Evolutionary conservation across 2,888 invertebrate species (phyloP).

Genomic region (Cantharis lateralis): DNA sequence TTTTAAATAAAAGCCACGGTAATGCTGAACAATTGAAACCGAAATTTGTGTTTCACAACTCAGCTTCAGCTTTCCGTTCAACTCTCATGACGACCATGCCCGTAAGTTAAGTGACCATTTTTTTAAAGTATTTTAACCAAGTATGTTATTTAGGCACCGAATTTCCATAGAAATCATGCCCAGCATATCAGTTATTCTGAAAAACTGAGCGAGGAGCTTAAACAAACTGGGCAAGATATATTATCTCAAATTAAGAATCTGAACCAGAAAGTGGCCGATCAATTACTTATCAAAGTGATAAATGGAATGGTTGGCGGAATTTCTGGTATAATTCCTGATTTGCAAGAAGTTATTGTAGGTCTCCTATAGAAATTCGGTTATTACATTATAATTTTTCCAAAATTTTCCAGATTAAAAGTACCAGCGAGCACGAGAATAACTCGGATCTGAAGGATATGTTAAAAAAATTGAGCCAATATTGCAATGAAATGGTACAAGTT

Average conservation of each 20-base stretch:
- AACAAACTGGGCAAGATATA: not conserved
- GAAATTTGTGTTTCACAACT: no score
- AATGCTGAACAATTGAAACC: no score
- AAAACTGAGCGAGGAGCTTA: not conserved
- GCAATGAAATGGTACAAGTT: not conserved
- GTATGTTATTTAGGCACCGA: constrained; percentile 49
- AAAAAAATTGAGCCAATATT: not conserved
- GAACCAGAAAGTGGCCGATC: not conserved
- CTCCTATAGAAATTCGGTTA: not conserved
- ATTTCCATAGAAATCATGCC: not conserved
- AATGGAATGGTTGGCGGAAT: not conserved
- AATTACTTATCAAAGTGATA: no score
- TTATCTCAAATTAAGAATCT: not conserved
- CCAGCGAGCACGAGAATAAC: no score
- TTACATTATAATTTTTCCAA: no score
- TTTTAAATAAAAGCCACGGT: no score
- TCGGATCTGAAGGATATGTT: not conserved
- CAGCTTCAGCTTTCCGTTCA: no score
- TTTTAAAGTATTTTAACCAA: no score
- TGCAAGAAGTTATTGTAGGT: not conserved
- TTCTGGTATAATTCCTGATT: no score
- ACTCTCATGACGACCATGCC: no score
- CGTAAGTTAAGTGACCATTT: no score
- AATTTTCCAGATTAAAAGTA: no score
- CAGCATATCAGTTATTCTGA: not conserved